phyloP scores from a whole-genome alignment of 2,888 invertebrate genomes.

The Rutpela maculata region DNA sequence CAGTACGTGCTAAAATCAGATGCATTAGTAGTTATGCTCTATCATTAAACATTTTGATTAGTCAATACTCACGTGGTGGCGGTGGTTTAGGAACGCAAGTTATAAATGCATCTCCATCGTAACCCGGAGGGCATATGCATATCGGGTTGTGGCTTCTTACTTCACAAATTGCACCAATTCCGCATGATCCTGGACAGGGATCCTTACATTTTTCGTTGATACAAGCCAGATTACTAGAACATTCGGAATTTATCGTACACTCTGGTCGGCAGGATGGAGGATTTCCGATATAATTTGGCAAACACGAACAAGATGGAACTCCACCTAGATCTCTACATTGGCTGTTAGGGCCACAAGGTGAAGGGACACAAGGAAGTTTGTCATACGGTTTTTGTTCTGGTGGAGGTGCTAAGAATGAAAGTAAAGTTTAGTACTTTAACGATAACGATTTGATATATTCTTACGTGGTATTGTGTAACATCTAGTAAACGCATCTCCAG shows the following conservation, averaged over 20 bases:
- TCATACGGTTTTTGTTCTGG: constrained; percentile 43
- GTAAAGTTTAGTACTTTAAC: neutral
- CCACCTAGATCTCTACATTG: constrained; percentile 81
- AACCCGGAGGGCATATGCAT: constrained; percentile 83
- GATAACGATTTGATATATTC: constrained; percentile 41
- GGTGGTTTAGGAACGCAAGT: constrained; percentile 72
- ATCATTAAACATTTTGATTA: neutral
- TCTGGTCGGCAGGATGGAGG: constrained; percentile 79
- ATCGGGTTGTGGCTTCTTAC: constrained; percentile 85
- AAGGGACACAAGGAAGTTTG: constrained; percentile 70
- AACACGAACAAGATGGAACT: constrained; percentile 84
- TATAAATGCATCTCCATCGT: constrained; percentile 84
- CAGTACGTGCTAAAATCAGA: constrained; percentile 70
- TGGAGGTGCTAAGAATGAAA: constrained; percentile 59
- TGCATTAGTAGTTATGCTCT: neutral
- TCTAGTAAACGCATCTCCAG: constrained; percentile 88
- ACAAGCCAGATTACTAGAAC: constrained; percentile 85
- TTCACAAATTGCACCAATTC: constrained; percentile 83
- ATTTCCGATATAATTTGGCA: constrained; percentile 80
- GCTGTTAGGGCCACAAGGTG: constrained; percentile 73
- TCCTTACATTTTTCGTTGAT: constrained; percentile 85
- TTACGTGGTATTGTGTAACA: constrained; percentile 78
- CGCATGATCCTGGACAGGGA: constrained; percentile 90
- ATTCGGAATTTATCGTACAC: constrained; percentile 82
- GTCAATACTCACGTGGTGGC: constrained; percentile 60